Evolutionary conservation across 92 coral and sea anemone genomes (phyloP), one percentile per base, ranked within the genome.

Genomic region (Montipora capitata): DNA sequence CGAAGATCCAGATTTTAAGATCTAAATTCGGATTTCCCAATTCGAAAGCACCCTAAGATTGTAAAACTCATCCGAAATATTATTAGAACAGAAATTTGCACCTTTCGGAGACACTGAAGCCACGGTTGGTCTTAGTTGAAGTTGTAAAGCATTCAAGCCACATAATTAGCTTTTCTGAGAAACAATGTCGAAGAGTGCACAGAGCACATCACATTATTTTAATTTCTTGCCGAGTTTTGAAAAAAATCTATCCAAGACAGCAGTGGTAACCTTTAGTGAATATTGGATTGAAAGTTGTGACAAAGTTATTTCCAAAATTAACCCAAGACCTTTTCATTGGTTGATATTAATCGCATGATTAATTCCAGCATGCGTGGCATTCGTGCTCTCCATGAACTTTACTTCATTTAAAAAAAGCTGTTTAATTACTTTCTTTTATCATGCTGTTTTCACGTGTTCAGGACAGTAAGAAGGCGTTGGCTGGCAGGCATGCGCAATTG

Each of bases 221-320:
- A 63, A 63, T 27, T 27, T 27, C 35, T 0, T 27, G 35, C 1
- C 35, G 35, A 27, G 0, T 27, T 27, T 27, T 27, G 35, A 27
- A 27, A 27, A 27, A 27, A 27, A 27, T 27, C 2, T 27, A 0
- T 27, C 35, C 35, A 27, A 0, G 35, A 27, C 35, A 27, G 35
- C 35, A 27, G 35, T 1, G 35, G 35, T 27, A 27, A 27, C 35
- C 1, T 63, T 14, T 17, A 63, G 5, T 13, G 7, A 63, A 27
- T 18, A 18, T 63, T 8, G 68, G 68, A 13, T 9, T 63, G 7
- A 63, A 17, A 63, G 68, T 63, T 0, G 11, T 0, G 3, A 63
- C 68, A 63, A 63, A 63, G 17, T 63, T 63, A 35, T 63, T 63
- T 63, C 68, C 68, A 63, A 63, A 63, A 27, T 63, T 63, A 13